Conservation (phyloP, 2,113 vertebrate genomes). For the Tursiops truncatus region DNA sequence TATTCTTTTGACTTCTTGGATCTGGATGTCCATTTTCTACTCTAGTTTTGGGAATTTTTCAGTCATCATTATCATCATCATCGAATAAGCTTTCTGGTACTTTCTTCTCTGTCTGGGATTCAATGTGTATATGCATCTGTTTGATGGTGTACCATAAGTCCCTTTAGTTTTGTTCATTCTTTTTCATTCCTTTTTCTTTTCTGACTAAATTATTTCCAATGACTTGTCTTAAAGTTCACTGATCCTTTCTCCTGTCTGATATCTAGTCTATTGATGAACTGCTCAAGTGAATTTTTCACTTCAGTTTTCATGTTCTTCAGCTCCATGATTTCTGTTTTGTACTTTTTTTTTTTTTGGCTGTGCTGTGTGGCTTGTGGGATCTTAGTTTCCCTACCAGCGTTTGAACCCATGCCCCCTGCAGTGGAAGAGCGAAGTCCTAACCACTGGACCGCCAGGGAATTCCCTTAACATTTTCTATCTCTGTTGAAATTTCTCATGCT, state of each 20-base stretch:
- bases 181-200: neutral
- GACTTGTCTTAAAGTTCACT: neutral
- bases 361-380: neutral
- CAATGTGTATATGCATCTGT: neutral
- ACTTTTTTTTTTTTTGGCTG: neutral
- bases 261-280: neutral
- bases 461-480: neutral
- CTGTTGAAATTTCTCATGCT: neutral
- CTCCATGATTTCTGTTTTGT: neutral
- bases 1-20: neutral
- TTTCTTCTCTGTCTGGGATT: neutral
- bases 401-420: neutral
- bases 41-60: neutral
- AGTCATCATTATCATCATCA: neutral
- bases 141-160: neutral
- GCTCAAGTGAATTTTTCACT: slow-evolving; percentile 24
- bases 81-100: neutral
- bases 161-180: neutral
- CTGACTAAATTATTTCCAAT: neutral
- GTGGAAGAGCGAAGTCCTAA: neutral
- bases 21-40: neutral
- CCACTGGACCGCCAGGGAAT: neutral
- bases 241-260: neutral
- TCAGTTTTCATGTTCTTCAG: slow-evolving; percentile 2
- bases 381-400: neutral